Evolutionary conservation across 2,888 invertebrate genomes (phyloP).

Genomic region (Cantharis nigra): DNA sequence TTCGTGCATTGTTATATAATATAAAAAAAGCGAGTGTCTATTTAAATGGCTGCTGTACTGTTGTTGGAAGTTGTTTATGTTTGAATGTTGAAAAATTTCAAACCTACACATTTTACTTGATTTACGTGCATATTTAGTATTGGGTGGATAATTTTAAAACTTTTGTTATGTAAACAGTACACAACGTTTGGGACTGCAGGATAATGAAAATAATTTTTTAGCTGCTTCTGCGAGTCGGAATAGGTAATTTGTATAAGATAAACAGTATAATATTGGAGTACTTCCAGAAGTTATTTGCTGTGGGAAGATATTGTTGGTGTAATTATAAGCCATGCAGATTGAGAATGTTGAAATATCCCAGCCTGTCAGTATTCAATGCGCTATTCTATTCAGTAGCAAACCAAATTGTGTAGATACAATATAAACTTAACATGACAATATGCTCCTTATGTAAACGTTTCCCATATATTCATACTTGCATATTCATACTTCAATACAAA

Average conservation of each 20-base stretch:
- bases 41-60: background rate
- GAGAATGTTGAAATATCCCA: constrained; percentile 12
- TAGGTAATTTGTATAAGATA: background rate
- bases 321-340: constrained; percentile 4
- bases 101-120: background rate
- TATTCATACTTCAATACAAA: background rate
- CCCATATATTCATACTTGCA: background rate
- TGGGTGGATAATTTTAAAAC: constrained; percentile 2
- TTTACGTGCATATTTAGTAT: constrained; percentile 1
- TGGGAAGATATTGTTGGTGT: constrained; percentile 7
- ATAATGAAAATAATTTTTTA: background rate
- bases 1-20: background rate
- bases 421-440: constrained; percentile 27
- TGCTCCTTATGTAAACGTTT: constrained; percentile 23
- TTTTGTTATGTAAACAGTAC: background rate
- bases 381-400: constrained; percentile 30
- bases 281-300: constrained; percentile 1
- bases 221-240: background rate
- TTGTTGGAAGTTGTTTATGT: constrained; percentile 2
- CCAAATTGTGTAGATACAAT: constrained; percentile 22
- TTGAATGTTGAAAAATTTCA: constrained; percentile 1
- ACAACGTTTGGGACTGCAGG: background rate
- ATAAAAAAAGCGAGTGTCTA: background rate
- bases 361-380: constrained; percentile 19
- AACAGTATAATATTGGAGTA: background rate